Evolutionary conservation across 1,140 invertebrate species (phyloP).

Genomic region (Microplitis mediator): DNA sequence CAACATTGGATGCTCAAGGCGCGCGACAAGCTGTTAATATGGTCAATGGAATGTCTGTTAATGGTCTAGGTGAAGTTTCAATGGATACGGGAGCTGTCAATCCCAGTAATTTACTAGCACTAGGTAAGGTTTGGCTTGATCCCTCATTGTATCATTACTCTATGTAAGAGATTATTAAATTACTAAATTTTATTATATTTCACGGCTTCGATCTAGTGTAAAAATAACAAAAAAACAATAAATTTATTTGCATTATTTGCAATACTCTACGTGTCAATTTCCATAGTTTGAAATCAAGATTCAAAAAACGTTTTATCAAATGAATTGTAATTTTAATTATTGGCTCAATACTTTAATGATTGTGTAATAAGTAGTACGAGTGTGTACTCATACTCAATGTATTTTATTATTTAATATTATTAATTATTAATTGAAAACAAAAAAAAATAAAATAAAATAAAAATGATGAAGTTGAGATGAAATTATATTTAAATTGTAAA

Average conservation of each 20-base stretch:
- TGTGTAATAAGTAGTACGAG: too few relatives aligned
- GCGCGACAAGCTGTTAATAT: slow-evolving; percentile 75
- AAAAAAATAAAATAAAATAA: too few relatives aligned
- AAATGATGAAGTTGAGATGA: too few relatives aligned
- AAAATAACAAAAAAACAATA: not conserved
- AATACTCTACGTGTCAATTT: not conserved
- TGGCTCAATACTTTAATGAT: too few relatives aligned
- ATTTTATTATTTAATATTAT: too few relatives aligned
- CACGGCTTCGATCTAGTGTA: slow-evolving; percentile 5
- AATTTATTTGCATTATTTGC: not conserved
- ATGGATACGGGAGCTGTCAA: slow-evolving; percentile 68
- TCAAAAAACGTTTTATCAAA: too few relatives aligned
- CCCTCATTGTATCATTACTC: slow-evolving; percentile 42
- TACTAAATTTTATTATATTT: not conserved
- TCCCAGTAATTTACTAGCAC: slow-evolving; percentile 64
- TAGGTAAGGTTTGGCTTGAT: slow-evolving; percentile 59
- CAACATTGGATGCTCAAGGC: slow-evolving; percentile 78
- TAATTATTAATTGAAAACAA: too few relatives aligned
- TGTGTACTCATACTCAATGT: too few relatives aligned
- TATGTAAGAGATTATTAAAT: slow-evolving; percentile 27
- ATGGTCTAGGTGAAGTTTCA: slow-evolving; percentile 76
- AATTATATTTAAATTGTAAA: not conserved
- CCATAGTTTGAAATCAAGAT: not conserved
- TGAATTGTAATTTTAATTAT: too few relatives aligned
- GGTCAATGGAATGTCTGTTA: slow-evolving; percentile 81